Evolutionary conservation across 2,113 vertebrate genomes (phyloP).

Genomic region (Oryzias celebensis): DNA sequence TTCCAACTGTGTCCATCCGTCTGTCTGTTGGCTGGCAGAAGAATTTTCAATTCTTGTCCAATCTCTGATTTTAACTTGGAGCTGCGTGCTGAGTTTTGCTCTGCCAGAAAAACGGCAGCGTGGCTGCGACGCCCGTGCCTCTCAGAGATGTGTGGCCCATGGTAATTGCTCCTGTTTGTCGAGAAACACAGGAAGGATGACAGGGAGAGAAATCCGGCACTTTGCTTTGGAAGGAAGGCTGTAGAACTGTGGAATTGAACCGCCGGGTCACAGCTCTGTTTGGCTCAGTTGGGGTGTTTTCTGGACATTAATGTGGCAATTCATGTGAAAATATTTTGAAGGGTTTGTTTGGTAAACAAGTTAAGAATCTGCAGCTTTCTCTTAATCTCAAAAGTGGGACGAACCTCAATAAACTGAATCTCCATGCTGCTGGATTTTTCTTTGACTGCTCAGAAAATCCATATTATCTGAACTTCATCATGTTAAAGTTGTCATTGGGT

Average conservation of each 20-base stretch:
- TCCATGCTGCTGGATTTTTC: background rate
- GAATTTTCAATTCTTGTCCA: constrained; percentile 35
- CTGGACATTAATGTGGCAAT: constrained; percentile 24
- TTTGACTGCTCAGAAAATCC: background rate
- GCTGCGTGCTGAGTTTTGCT: constrained; percentile 21
- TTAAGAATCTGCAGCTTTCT: background rate
- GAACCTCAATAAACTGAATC: constrained; percentile 14
- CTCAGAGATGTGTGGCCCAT: constrained; percentile 30
- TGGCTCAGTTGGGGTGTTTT: constrained; percentile 28
- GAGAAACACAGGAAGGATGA: constrained; percentile 30
- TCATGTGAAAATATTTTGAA: constrained; percentile 35
- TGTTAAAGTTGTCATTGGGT: too few species aligned
- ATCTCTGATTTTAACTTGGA: constrained; percentile 41
- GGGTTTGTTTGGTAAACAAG: constrained; percentile 25
- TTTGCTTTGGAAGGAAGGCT: constrained; percentile 19
- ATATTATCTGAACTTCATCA: background rate
- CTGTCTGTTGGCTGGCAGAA: constrained; percentile 45
- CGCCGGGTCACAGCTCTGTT: constrained; percentile 17
- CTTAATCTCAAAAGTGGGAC: constrained; percentile 12
- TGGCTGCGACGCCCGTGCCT: constrained; percentile 5
- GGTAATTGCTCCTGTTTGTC: constrained; percentile 55
- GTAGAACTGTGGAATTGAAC: constrained; percentile 25
- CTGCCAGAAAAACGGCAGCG: constrained; percentile 46
- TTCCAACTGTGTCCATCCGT: constrained; percentile 44
- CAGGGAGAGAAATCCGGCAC: constrained; percentile 20